Base-by-base conservation (phyloP, 1,140 invertebrate species). In the Drosophila orena region DNA sequence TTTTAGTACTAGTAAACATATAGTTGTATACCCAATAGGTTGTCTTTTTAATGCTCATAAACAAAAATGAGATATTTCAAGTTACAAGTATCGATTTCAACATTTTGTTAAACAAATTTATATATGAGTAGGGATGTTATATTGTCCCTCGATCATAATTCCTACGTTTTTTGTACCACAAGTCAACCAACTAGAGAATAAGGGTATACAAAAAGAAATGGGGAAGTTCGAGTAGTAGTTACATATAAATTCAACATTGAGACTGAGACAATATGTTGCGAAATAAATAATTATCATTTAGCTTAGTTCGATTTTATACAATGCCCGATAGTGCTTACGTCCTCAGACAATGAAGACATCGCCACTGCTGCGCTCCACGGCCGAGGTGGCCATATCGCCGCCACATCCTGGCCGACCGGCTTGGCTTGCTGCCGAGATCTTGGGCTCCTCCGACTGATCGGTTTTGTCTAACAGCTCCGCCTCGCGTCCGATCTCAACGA, bases 401-500 rank as follows among this genome's bases (percentile, higher is more conserved):
- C 61, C 76, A 38, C 84, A 89, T 12, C 84, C 84, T 2, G 84
- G 30, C 4, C 78, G 78, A 55, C 11, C 37, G 47, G 35, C 35
- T 65, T 75, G 40, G 12, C 49, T 15, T 22, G 46, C 27, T 58
- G 44, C 34, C 57, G 81, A 5, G 61, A 15, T 43, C 22, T 47
- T 56, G 27, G 53, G 4, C 14, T 77, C 73, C 37, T 57, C 66
- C 56, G 30, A 24, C 12, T 22, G 30, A 43, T 43, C 56, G 35
- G 20, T 24, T 24, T 80, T 90, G 54, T 92, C 75, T 10, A 92
- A 44, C 12, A 91, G 47, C 52, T 92, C 91, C 10, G 91, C 91
- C 55, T 92, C 91, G 17, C 76, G 68, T n/a, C 85, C 91, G 50
- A 92, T 92, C 53, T 92, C 91, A 1, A 92, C 91, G 43, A 92